Conservation (phyloP, 1,140 invertebrate species). For the Zaprionus vittiger region DNA sequence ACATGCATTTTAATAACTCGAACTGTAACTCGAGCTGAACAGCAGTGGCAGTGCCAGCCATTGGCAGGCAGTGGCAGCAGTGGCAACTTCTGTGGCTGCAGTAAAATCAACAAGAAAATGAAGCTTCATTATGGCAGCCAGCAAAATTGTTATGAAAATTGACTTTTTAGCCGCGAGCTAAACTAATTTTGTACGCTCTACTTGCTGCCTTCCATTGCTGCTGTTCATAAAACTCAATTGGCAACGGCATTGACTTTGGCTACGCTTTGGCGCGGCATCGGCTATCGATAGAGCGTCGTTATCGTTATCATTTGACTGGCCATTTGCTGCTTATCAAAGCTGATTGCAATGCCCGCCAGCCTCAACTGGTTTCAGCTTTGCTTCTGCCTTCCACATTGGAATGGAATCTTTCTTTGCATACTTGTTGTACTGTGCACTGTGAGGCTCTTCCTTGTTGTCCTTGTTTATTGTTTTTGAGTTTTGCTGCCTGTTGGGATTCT, state of each 20-base stretch:
- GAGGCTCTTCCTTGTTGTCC: constrained; percentile 18
- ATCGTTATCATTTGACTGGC: constrained; percentile 81
- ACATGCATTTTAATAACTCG: constrained; percentile 57
- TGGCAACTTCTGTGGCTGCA: constrained; percentile 27
- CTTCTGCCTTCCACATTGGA: not conserved
- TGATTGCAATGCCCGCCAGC: constrained; percentile 75
- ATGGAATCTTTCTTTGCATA: constrained; percentile 29
- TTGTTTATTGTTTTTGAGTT: constrained; percentile 67
- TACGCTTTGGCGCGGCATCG: constrained; percentile 16
- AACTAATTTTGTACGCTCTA: constrained; percentile 70
- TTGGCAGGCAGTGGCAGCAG: not conserved
- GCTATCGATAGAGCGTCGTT: constrained; percentile 47
- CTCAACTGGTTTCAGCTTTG: constrained; percentile 1
- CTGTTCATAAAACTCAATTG: constrained; percentile 65
- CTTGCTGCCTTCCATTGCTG: constrained; percentile 22
- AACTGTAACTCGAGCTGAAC: constrained; percentile 17
- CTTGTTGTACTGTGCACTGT: constrained; percentile 56
- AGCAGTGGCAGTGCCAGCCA: not conserved
- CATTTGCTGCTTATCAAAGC: constrained; percentile 81
- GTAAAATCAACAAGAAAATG: constrained; percentile 66
- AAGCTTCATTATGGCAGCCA: constrained; percentile 73
- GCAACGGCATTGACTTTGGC: constrained; percentile 47
- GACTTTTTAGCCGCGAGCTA: constrained; percentile 72
- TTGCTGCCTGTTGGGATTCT: constrained; percentile 17
- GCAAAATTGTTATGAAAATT: constrained; percentile 81